Evolutionary conservation across 30 jellyfish, hydroid and myxozoan genomes (phyloP).

Genomic region (Morbakka virulenta): DNA sequence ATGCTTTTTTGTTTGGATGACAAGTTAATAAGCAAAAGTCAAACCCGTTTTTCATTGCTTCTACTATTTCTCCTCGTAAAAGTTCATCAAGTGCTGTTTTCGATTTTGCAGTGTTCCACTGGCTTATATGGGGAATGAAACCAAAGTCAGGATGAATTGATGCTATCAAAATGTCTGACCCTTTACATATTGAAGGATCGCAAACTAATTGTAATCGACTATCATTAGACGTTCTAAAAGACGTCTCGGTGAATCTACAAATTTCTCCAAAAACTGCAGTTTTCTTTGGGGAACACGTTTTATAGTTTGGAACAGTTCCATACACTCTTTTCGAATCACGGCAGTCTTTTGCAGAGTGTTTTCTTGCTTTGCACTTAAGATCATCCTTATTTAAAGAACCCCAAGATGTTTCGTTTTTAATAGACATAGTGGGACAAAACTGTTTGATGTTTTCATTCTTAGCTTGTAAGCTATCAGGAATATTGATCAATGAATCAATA

Average conservation of each 20-base stretch:
- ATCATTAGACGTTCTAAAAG: slow-evolving; percentile 49
- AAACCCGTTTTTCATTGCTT: slow-evolving; percentile 34
- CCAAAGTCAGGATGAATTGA: slow-evolving; percentile 58
- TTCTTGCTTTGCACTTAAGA: slow-evolving; percentile 37
- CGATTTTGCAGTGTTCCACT: slow-evolving; percentile 63
- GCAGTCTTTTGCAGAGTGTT: slow-evolving; percentile 67
- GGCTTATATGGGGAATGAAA: slow-evolving; percentile 57
- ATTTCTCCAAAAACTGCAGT: slow-evolving; percentile 51
- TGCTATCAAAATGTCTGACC: slow-evolving; percentile 46
- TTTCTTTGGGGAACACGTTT: slow-evolving; percentile 51
- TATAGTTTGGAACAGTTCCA: slow-evolving; percentile 53
- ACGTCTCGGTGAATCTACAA: slow-evolving; percentile 53
- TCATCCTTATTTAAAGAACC: not conserved
- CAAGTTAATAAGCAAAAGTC: slow-evolving; percentile 79
- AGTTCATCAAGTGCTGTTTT: slow-evolving; percentile 49
- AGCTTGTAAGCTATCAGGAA: not conserved
- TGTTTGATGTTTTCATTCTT: not conserved
- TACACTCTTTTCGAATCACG: slow-evolving; percentile 49
- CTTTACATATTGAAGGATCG: slow-evolving; percentile 62
- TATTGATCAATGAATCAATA: not conserved
- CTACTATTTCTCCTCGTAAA: slow-evolving; percentile 21
- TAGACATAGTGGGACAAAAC: not conserved
- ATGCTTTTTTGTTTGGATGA: slow-evolving; percentile 25
- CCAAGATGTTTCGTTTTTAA: not conserved
- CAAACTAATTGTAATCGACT: slow-evolving; percentile 50